These are phyloP conservation scores for Parazoanthus darwini DNA, from an alignment of 92 coral and sea anemone species.

Conservation along the genomic window DNA sequence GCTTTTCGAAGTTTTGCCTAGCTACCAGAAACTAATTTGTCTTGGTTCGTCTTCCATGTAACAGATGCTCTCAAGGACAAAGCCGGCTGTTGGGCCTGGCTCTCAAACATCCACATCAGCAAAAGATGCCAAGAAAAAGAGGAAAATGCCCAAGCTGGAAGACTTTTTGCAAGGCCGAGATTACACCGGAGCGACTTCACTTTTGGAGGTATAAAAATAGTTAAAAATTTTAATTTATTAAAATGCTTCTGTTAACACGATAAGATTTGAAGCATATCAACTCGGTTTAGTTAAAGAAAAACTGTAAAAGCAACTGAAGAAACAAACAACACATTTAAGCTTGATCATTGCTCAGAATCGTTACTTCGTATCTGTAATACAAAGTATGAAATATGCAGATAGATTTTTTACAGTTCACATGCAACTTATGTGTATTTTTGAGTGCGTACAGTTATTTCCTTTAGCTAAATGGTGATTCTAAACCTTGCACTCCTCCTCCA, in stretches of 20 bases:
- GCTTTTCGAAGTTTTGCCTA: neutral
- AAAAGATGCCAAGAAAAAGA: conserved; percentile 91
- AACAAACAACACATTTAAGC: neutral
- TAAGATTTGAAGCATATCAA: neutral
- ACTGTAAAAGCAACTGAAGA: too few species aligned
- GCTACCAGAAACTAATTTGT: conserved; percentile 2
- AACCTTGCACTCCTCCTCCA: neutral
- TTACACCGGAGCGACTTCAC: conserved; percentile 90
- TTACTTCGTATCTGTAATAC: neutral
- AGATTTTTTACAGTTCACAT: neutral
- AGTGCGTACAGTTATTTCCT: neutral
- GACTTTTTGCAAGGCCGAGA: conserved; percentile 89
- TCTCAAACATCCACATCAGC: conserved; percentile 93
- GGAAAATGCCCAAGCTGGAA: conserved; percentile 89
- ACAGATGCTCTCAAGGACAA: conserved; percentile 97
- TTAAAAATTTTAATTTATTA: neutral
- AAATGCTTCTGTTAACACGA: too few species aligned
- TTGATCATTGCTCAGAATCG: neutral
- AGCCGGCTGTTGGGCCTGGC: conserved; percentile 99
- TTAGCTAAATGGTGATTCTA: neutral
- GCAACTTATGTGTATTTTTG: neutral
- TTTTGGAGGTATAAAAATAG: conserved; percentile 71
- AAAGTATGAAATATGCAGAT: neutral
- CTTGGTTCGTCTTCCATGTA: neutral
- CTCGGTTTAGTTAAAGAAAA: too few species aligned